Percentiles rank a stretch among this genome's conserved stretches.
These are phyloP conservation scores for Lycopodina hypogea DNA, from an alignment of 37 sponge, comb jelly and placozoan species.

Conservation along the genomic window DNA sequence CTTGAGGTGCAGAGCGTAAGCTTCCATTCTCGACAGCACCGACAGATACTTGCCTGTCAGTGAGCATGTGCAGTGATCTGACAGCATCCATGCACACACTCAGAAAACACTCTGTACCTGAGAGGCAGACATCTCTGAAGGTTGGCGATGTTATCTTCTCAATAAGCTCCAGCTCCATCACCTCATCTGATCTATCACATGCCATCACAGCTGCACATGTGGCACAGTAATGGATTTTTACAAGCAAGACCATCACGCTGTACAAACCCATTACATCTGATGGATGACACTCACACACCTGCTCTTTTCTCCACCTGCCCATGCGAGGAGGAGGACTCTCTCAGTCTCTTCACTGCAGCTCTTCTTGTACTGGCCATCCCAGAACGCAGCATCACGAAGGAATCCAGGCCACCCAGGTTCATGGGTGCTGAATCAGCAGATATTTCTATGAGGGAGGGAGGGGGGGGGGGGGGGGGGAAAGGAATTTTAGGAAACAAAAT, in stretches of 20 bases:
- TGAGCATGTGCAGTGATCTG: background rate
- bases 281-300: background rate
- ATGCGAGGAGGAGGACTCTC: background rate
- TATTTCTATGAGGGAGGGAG: background rate
- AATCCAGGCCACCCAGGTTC: slow-evolving; percentile 18
- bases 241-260: background rate
- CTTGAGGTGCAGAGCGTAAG: slow-evolving; percentile 13
- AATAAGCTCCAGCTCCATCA: background rate
- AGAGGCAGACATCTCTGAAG: slow-evolving; percentile 21
- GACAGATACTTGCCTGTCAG: slow-evolving; percentile 31
- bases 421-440: background rate
- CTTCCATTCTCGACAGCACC: slow-evolving; percentile 15
- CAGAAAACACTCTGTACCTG: too few species aligned
- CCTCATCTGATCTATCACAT: background rate
- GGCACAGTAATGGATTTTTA: background rate
- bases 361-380: background rate
- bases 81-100: background rate
- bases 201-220: background rate
- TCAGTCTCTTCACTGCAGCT: background rate
- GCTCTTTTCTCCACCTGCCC: background rate
- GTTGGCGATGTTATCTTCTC: slow-evolving; percentile 9
- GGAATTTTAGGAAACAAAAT: too few species aligned
- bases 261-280: background rate
- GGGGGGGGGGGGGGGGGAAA: background rate
- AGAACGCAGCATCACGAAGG: slow-evolving; percentile 49